phyloP scores from a whole-genome alignment of 2,113 vertebrate genomes.

The Pteruthius melanotis region DNA sequence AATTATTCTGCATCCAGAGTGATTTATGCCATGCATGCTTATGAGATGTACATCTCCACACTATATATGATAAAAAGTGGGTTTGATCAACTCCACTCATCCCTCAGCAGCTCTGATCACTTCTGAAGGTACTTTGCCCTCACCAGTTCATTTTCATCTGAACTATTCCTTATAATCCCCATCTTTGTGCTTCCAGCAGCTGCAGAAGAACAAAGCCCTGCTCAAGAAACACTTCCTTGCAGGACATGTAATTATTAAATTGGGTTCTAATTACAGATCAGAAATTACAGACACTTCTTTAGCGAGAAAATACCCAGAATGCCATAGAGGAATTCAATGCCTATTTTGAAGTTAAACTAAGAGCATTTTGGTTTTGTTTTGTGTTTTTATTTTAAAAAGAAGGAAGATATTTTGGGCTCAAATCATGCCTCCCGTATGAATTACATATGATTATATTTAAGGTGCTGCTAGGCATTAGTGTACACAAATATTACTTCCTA shows the following conservation, averaged over 20 bases:
- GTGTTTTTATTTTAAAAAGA: no score
- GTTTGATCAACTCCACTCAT: not conserved
- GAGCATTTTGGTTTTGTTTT: not conserved
- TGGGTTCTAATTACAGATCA: constrained; percentile 52
- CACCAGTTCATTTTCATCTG: not conserved
- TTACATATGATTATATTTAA: not conserved
- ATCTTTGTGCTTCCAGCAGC: constrained; percentile 24
- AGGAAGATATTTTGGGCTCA: not conserved
- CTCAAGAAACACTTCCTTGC: constrained; percentile 46
- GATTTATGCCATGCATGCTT: not conserved
- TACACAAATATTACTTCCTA: not conserved
- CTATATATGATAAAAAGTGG: not conserved
- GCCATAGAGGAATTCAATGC: not conserved
- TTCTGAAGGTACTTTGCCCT: not conserved
- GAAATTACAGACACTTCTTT: constrained; percentile 24
- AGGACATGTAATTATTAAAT: constrained; percentile 56
- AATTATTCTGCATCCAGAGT: not conserved
- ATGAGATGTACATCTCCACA: not conserved
- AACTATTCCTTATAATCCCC: not conserved
- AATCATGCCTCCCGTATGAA: not conserved
- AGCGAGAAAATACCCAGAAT: not conserved
- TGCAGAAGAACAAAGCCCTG: constrained; percentile 42
- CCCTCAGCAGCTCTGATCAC: not conserved
- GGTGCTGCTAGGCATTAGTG: not conserved
- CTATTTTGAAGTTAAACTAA: not conserved